Evolutionary conservation across 2,888 invertebrate species (phyloP), one percentile per base, ranked within the genome.

Genomic region (Psylliodes chrysocephalus): DNA sequence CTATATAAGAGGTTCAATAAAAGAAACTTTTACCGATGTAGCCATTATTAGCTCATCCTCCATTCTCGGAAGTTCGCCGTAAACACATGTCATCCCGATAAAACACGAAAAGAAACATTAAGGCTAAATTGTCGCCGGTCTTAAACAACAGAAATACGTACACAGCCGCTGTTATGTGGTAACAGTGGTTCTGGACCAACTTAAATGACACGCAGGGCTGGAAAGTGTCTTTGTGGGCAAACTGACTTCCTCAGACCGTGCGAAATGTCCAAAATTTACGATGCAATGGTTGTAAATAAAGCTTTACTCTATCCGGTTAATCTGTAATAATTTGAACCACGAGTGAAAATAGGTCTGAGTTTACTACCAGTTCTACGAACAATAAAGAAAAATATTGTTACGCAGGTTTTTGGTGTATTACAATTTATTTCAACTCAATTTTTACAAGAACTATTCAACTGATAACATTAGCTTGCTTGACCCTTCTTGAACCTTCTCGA

Each of bases 161-260:
- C 28, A 22, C 57, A 8, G 22, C 47, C 12, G 17, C 30, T 17
- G 22, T 33, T n/a, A 22, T 55, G 55, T 56, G 44, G 56, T 56
- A 47, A 57, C 35, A 57, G 47, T 57, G 35, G 33, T 28, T 30
- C 19, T 25, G 33, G 46, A 30, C 28, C 17, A 6, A 46, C 35
- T 57, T 67, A 67, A 70, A 67, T 64, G 70, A 70, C 70, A 67
- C 56, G 28, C 60, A 64, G 67, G 61, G 57, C 47, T 64, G 61
- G 63, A 64, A 69, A 67, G 65, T 44, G 63, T 56, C 64, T 64
- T 60, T 60, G 56, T 30, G 49, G 67, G 53, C 64, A 42, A 25
- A 56, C 51, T 61, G 67, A 65, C 60, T 61, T 57, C 59, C 53
- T 60, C 54, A 17, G 42, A 54, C 59, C 54, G 19, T 54, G 54